These are phyloP conservation scores for Pristionchus maxplancki DNA, from an alignment of 2,888 invertebrate species.

Conservation along the genomic window DNA sequence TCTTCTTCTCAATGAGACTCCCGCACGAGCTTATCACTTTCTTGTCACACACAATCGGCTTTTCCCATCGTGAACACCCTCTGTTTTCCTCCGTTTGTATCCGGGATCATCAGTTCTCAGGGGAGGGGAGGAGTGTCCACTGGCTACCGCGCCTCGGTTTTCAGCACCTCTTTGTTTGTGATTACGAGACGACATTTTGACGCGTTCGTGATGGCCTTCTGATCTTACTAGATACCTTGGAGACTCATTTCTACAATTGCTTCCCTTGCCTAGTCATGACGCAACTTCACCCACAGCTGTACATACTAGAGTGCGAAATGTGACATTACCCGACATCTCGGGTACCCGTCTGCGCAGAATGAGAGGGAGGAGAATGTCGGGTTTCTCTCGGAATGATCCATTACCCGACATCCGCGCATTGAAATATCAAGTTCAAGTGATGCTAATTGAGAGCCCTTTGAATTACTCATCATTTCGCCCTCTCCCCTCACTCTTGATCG, in stretches of 20 bases:
- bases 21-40: slow-evolving; percentile 24
- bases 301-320: too few relatives aligned
- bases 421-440: too few relatives aligned
- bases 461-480: too few relatives aligned
- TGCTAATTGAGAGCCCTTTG: too few relatives aligned
- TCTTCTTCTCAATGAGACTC: slow-evolving; percentile 20
- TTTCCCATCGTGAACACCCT: background rate
- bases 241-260: background rate
- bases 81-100: background rate
- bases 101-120: background rate
- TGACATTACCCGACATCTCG: too few relatives aligned
- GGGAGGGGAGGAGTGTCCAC: background rate
- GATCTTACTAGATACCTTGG: too few relatives aligned
- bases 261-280: background rate
- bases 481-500: too few relatives aligned
- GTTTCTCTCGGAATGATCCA: too few relatives aligned
- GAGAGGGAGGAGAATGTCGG: too few relatives aligned
- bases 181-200: background rate
- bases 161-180: background rate
- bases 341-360: too few relatives aligned
- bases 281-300: background rate
- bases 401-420: too few relatives aligned
- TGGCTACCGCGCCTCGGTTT: background rate
- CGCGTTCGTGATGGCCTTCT: too few relatives aligned
- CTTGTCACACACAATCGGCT: slow-evolving; percentile 22